These are phyloP conservation scores for Tamandua tetradactyla DNA, from an alignment of 2,797 vertebrate species.

Conservation along the genomic window DNA sequence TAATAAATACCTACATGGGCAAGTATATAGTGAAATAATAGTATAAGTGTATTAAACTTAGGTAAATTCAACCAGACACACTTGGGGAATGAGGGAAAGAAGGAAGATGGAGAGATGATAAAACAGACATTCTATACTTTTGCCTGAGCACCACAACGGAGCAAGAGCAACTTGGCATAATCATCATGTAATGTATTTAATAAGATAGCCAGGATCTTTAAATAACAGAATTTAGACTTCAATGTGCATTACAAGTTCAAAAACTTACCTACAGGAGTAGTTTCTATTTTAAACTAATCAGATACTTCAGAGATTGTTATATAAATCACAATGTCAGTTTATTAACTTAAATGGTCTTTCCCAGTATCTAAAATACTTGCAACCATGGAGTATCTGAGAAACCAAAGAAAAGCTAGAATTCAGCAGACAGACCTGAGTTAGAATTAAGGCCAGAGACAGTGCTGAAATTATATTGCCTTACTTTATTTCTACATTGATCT, in stretches of 20 bases:
- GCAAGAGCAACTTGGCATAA: neutral
- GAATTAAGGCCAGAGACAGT: too few relatives aligned
- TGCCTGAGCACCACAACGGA: neutral
- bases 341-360: slow-evolving; percentile 18
- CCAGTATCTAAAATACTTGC: neutral
- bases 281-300: neutral
- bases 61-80: neutral
- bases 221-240: neutral
- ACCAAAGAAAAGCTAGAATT: neutral
- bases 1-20: neutral
- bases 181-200: neutral
- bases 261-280: neutral
- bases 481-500: too few relatives aligned
- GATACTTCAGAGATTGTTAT: neutral
- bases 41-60: neutral
- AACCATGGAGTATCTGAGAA: neutral
- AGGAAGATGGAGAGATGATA: neutral
- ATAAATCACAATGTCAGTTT: neutral
- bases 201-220: neutral
- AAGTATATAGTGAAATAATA: neutral
- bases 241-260: neutral
- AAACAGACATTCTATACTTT: neutral
- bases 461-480: too few relatives aligned
- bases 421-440: too few relatives aligned
- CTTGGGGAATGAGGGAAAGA: neutral